A percentile compares a stretch with the other conserved stretches of the same genome.
phyloP scores from a whole-genome alignment of 2,888 invertebrate species.

The Scaptomyza caliginosa region DNA sequence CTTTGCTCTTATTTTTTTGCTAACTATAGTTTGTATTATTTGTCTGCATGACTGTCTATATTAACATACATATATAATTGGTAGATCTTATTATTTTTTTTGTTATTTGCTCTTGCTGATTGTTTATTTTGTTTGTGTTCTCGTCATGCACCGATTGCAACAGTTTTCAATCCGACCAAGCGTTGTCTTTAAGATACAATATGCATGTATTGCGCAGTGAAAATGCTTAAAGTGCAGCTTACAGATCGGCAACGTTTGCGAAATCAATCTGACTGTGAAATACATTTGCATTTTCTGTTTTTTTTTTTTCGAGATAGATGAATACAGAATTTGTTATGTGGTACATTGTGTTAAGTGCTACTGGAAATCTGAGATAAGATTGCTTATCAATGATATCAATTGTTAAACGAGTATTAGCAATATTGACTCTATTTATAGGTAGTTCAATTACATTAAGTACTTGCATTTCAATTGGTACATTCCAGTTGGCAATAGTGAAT shows the following conservation, averaged over 20 bases:
- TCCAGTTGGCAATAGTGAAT: neutral
- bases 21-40: neutral
- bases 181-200: constrained; percentile 2
- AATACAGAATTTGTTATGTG: neutral
- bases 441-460: constrained; percentile 4
- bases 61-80: constrained; percentile 23
- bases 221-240: neutral
- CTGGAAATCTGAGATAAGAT: constrained; percentile 48
- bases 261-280: neutral
- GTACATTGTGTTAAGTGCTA: constrained; percentile 20
- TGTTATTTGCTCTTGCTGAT: constrained; percentile 6
- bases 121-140: constrained; percentile 3
- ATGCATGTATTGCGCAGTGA: constrained; percentile 2
- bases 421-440: constrained; percentile 15
- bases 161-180: constrained; percentile 4
- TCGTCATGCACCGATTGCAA: constrained; percentile 47
- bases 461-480: neutral
- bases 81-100: neutral
- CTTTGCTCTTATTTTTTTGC: constrained; percentile 6
- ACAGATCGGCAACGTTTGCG: neutral
- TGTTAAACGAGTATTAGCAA: neutral
- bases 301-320: neutral
- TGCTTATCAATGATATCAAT: constrained; percentile 41
- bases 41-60: constrained; percentile 12
- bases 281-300: neutral